Evolutionary conservation across 2,888 invertebrate genomes (phyloP).

Genomic region (Antitype chi): DNA sequence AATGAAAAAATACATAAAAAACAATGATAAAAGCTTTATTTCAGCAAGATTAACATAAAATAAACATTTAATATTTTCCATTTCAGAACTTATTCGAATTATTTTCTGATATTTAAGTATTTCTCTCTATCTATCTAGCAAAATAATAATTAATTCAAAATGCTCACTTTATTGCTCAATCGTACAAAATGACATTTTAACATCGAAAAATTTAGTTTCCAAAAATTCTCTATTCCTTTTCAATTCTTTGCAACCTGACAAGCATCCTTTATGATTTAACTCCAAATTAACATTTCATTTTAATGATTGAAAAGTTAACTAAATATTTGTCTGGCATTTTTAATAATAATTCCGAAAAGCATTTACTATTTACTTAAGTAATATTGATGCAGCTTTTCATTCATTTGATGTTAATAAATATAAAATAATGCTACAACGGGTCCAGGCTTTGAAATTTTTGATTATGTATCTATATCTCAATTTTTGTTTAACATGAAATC

Average conservation of each 20-base stretch:
- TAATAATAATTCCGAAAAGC: conserved; percentile 16
- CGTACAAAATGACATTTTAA: conserved; percentile 5
- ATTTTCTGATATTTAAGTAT: not conserved
- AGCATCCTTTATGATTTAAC: not conserved
- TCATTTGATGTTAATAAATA: not conserved
- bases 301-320: not conserved
- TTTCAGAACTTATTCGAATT: not conserved
- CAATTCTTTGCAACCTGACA: not conserved
- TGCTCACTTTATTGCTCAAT: conserved; percentile 57
- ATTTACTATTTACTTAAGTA: not conserved
- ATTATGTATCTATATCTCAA: not conserved
- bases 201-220: not conserved
- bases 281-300: conserved; percentile 1
- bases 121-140: not conserved
- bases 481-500: not conserved
- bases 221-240: not conserved
- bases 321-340: not conserved
- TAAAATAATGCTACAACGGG: not conserved
- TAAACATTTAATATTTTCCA: not conserved
- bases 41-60: too few species aligned
- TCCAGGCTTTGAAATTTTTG: not conserved
- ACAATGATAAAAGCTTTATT: not conserved
- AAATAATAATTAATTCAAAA: conserved; percentile 14
- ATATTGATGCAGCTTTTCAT: conserved; percentile 19
- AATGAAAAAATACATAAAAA: not conserved